Conservation (phyloP, 1,140 invertebrate genomes). For the Caenorhabditis latens region DNA sequence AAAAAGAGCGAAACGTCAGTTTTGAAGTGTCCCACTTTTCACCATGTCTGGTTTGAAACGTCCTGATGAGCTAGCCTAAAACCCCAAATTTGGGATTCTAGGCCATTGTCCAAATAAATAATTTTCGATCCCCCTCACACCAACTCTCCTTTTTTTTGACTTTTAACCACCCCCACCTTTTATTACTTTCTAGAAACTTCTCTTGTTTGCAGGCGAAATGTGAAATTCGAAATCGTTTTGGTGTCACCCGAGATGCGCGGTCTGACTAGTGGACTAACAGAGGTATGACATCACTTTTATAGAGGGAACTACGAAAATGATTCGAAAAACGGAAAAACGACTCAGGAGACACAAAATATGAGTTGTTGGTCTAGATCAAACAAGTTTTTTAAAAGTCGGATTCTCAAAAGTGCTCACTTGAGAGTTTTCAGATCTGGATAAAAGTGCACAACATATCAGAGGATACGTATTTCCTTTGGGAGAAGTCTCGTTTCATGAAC, state of each 20-base stretch:
- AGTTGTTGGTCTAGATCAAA: neutral
- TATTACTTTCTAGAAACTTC: neutral
- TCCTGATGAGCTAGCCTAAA: no score
- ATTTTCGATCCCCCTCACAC: neutral
- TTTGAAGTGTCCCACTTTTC: no score
- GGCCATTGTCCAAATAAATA: neutral
- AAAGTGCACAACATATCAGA: constrained; percentile 81
- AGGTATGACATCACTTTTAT: constrained; percentile 76
- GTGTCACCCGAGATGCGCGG: constrained; percentile 81
- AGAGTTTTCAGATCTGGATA: constrained; percentile 80
- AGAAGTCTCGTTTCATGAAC: constrained; percentile 81
- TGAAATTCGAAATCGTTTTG: constrained; percentile 82
- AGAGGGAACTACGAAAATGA: neutral
- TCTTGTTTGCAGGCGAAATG: constrained; percentile 78
- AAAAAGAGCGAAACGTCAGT: no score
- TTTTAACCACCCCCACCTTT: neutral
- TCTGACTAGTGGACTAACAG: constrained; percentile 79
- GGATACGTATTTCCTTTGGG: constrained; percentile 82
- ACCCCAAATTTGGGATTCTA: no score
- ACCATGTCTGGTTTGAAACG: no score
- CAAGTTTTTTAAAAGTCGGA: neutral
- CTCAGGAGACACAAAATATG: neutral
- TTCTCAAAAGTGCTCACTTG: neutral
- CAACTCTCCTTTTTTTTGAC: no score
- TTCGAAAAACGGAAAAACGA: neutral